Evolutionary conservation across 2,888 invertebrate genomes (phyloP), one percentile per base, ranked within the genome.

Genomic region (Phrixothrix hirtus): DNA sequence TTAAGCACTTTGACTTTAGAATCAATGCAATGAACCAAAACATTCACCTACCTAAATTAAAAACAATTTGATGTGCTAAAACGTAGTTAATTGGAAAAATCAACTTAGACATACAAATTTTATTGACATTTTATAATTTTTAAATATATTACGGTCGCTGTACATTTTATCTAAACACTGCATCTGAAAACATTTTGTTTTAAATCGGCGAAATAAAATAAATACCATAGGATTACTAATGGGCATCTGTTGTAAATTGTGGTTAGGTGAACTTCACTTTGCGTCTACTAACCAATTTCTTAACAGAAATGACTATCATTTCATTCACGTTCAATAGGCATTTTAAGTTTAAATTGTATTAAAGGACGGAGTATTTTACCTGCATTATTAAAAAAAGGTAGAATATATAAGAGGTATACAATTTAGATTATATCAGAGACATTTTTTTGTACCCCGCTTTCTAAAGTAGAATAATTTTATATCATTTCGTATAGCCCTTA

Each of bases 381-480:
- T 21, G 21, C 21, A 21, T 21, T 21, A 7, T 21, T 21, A 21
- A 7, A 21, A n/a, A 7, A 21, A 21, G 21, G 21, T 7, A 21
- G 4, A 21, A 21, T 21, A 21, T n/a, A n/a, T 21, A 21, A 21
- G 55, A 60, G 57, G 57, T 58, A 59, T 53, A 62, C 45, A 59
- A 62, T 61, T 59, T 41, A 53, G 58, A 59, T 59, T 36, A 58
- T 57, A 61, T 61, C 61, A 58, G 54, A 60, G 61, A 63, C 61
- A 63, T 61, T 61, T 62, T n/a, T 63, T 63, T 63, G 61, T 54
- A 55, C 52, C 41, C 45, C 48, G 30, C 57, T 53, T 55, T 60
- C 52, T 55, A 53, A 47, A 61, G 57, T 57, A 44, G 61, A 60
- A 60, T 63, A 63, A 63, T 63, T 62, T 63, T 59, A 62, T 62